Percentiles rank a stretch among this genome's conserved stretches.
These are phyloP conservation scores for Mycetomoellerius zeteki DNA, from an alignment of 1,140 invertebrate species.

Conservation along the genomic window DNA sequence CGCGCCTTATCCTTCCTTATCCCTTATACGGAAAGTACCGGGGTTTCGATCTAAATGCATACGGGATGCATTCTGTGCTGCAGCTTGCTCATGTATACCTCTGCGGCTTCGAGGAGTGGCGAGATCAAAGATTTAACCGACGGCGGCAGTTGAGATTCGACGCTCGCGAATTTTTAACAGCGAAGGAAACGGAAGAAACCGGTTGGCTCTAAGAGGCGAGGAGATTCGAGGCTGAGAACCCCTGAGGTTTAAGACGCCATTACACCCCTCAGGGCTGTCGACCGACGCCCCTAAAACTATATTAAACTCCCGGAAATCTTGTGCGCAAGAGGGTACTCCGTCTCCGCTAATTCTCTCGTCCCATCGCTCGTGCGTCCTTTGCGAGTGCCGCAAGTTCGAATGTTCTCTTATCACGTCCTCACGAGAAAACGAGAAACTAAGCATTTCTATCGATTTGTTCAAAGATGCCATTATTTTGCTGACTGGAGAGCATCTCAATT, in stretches of 20 bases:
- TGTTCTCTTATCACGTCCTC: slow-evolving; percentile 70
- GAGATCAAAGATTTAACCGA: slow-evolving; percentile 69
- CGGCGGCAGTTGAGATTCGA: slow-evolving; percentile 66
- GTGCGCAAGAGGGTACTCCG: slow-evolving; percentile 79
- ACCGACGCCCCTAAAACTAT: slow-evolving; percentile 87
- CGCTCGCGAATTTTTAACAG: slow-evolving; percentile 69
- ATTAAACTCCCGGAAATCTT: slow-evolving; percentile 87
- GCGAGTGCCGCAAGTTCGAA: slow-evolving; percentile 46
- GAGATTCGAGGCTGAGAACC: slow-evolving; percentile 79
- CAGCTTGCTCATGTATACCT: slow-evolving; percentile 18
- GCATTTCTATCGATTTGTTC: slow-evolving; percentile 82
- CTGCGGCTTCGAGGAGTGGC: slow-evolving; percentile 11
- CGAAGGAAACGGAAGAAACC: background rate
- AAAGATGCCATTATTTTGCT: slow-evolving; percentile 36
- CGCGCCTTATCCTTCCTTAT: slow-evolving; percentile 79
- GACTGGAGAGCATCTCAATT: background rate
- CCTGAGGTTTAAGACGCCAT: slow-evolving; percentile 87
- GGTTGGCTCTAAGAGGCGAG: background rate
- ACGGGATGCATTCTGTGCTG: slow-evolving; percentile 33
- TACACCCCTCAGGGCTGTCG: slow-evolving; percentile 83
- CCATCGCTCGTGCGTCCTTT: slow-evolving; percentile 55
- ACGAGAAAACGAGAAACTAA: slow-evolving; percentile 75
- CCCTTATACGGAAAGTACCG: slow-evolving; percentile 57
- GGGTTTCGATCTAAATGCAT: slow-evolving; percentile 53
- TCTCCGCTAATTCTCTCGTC: slow-evolving; percentile 78